A percentile compares a stretch with the other conserved stretches of the same genome.
Evolutionary conservation across 2,888 invertebrate genomes (phyloP).

Genomic region (Nemapogon koenigi): DNA sequence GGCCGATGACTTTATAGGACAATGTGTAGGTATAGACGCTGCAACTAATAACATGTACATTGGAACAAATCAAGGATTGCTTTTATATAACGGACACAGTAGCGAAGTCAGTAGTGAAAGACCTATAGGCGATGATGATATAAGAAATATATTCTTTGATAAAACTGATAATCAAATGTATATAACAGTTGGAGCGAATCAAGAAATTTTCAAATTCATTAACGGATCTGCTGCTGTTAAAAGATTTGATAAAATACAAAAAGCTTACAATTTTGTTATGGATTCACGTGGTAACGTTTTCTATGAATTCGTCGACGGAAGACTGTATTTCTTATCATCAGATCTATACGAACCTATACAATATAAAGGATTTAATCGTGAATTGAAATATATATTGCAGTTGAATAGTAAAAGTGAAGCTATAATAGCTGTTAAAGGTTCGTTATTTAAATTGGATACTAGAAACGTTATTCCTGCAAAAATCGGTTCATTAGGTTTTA

Average conservation of each 20-base stretch:
- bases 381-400: conserved; percentile 44
- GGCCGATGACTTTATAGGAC: conserved; percentile 41
- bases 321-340: conserved; percentile 41
- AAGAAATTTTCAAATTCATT: conserved; percentile 43
- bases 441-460: conserved; percentile 35
- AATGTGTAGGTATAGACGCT: conserved; percentile 42
- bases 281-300: conserved; percentile 44
- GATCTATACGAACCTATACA: conserved; percentile 49
- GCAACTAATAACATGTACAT: conserved; percentile 38
- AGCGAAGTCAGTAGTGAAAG: conserved; percentile 42
- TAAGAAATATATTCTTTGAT: conserved; percentile 45
- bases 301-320: conserved; percentile 50
- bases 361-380: conserved; percentile 50
- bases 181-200: conserved; percentile 41
- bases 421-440: conserved; percentile 47
- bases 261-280: conserved; percentile 45
- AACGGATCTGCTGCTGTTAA: conserved; percentile 50
- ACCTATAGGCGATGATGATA: conserved; percentile 53
- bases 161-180: conserved; percentile 46
- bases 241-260: conserved; percentile 44
- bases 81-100: conserved; percentile 41
- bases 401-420: conserved; percentile 46
- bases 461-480: conserved; percentile 42
- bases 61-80: conserved; percentile 49
- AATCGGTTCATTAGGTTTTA: conserved; percentile 44